phyloP scores from a whole-genome alignment of 1,140 invertebrate species.

The Achatina immaculata region DNA sequence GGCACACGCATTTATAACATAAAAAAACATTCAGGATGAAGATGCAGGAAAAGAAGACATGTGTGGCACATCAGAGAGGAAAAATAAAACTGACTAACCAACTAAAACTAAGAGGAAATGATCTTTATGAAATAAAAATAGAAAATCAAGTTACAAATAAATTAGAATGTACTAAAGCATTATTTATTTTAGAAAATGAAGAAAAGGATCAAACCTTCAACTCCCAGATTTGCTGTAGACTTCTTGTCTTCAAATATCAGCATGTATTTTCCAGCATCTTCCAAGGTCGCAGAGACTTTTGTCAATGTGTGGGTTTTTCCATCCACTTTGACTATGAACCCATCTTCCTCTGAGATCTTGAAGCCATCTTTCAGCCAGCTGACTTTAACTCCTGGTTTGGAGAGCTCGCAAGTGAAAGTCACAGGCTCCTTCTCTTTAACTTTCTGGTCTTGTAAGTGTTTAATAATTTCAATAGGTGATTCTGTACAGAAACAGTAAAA shows the following conservation, averaged over 20 bases:
- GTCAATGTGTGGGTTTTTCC: constrained; percentile 62
- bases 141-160: too few relatives aligned
- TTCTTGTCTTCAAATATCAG: constrained; percentile 53
- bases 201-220: constrained; percentile 56
- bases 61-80: too few relatives aligned
- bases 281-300: constrained; percentile 58
- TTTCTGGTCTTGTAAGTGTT: constrained; percentile 57
- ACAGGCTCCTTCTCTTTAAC: constrained; percentile 60
- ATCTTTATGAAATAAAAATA: too few relatives aligned
- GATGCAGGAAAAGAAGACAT: too few relatives aligned
- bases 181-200: too few relatives aligned
- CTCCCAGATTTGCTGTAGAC: constrained; percentile 53
- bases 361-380: constrained; percentile 91
- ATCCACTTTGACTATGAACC: constrained; percentile 52
- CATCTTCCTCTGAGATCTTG: constrained; percentile 50
- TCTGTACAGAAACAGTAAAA: constrained; percentile 49
- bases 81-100: too few relatives aligned
- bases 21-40: too few relatives aligned
- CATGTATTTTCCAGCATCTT: constrained; percentile 67
- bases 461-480: constrained; percentile 57
- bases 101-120: too few relatives aligned
- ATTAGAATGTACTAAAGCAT: too few relatives aligned
- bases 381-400: constrained; percentile 93
- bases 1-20: too few relatives aligned
- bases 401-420: constrained; percentile 80